Percentiles rank a stretch among this genome's conserved stretches.
Evolutionary conservation across 2,888 invertebrate species (phyloP).

Genomic region (Amiota minor): DNA sequence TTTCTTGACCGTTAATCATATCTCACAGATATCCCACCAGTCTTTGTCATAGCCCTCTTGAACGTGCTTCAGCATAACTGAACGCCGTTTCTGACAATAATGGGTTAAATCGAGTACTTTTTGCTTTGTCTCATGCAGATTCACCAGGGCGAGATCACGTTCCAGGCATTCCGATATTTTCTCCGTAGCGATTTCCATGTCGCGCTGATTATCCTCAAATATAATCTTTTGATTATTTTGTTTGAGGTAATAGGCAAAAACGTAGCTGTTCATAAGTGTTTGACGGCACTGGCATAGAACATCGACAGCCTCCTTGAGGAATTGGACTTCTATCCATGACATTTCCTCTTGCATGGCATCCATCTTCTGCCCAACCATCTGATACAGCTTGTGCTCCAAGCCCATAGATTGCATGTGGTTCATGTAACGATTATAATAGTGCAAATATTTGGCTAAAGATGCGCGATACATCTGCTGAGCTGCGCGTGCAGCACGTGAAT

Average conservation of each 20-base stretch:
- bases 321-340: constrained; percentile 99
- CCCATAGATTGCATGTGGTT: constrained; percentile 99
- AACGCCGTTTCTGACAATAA: constrained; percentile 97
- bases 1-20: neutral
- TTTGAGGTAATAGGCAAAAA: constrained; percentile 97
- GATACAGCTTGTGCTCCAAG: constrained; percentile 96
- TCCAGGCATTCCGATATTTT: constrained; percentile 97
- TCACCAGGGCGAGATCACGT: constrained; percentile 96
- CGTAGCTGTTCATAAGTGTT: constrained; percentile 99
- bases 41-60: constrained; percentile 99
- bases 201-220: constrained; percentile 98
- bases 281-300: constrained; percentile 96
- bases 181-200: constrained; percentile 97
- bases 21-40: constrained; percentile 94
- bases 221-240: constrained; percentile 99
- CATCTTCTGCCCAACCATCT: constrained; percentile 97
- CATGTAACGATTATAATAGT: constrained; percentile 99
- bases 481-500: constrained; percentile 95
- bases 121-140: constrained; percentile 96
- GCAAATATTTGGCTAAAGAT: constrained; percentile 95
- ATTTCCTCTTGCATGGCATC: constrained; percentile 99
- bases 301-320: constrained; percentile 96
- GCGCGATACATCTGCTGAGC: constrained; percentile 95
- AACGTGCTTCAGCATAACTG: constrained; percentile 95
- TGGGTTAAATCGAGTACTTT: constrained; percentile 95